phyloP scores from a whole-genome alignment of 2,797 vertebrate species.

The Vireo griseus region DNA sequence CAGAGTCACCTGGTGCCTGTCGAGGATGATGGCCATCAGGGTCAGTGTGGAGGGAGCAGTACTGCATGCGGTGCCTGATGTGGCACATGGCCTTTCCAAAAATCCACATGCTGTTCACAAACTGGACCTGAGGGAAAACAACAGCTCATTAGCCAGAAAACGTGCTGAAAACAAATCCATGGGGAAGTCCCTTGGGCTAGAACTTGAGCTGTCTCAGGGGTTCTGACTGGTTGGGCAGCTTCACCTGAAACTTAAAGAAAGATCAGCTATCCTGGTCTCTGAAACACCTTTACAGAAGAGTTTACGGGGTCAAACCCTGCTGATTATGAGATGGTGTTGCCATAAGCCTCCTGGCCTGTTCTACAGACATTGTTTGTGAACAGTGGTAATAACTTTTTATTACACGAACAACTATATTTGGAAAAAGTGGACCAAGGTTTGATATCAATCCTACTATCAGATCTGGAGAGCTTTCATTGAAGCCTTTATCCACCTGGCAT shows the following conservation, averaged over 20 bases:
- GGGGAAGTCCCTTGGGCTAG: accelerated
- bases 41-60: conserved; percentile 76
- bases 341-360: background rate
- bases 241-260: background rate
- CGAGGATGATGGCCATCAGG: conserved; percentile 70
- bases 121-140: conserved; percentile 59
- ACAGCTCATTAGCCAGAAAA: background rate
- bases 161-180: background rate
- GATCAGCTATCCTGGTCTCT: background rate
- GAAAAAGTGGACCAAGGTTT: background rate
- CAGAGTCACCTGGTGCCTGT: conserved; percentile 69
- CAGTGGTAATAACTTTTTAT: background rate
- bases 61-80: conserved; percentile 74
- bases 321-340: background rate
- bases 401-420: background rate
- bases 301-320: background rate
- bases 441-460: background rate
- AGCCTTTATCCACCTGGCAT: background rate
- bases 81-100: conserved; percentile 76
- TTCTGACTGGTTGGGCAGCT: background rate
- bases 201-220: background rate
- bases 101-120: conserved; percentile 75
- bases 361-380: background rate
- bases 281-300: background rate
- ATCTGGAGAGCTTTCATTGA: background rate